Percentiles rank a stretch among this genome's conserved stretches.
Conservation (phyloP, 2,797 vertebrate genomes). For the Babyrousa celebensis region DNA sequence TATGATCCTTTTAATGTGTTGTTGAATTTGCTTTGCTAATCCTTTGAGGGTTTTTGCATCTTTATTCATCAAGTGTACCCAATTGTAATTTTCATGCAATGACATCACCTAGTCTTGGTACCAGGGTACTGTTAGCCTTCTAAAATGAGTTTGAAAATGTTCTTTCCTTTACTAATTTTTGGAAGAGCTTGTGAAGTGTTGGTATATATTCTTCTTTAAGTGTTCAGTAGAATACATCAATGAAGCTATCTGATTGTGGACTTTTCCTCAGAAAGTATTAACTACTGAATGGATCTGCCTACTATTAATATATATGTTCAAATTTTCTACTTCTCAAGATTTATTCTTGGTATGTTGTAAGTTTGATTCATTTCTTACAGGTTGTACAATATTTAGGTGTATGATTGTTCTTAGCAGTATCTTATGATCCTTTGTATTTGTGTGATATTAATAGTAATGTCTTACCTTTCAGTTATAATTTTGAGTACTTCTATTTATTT, state of each 20-base stretch:
- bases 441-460: neutral
- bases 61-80: neutral
- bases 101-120: neutral
- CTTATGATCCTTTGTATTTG: neutral
- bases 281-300: neutral
- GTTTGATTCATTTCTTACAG: neutral
- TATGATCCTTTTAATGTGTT: neutral
- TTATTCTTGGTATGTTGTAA: neutral
- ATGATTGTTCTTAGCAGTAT: neutral
- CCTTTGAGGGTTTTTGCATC: neutral
- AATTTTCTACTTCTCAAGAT: neutral
- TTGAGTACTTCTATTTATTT: neutral
- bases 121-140: neutral
- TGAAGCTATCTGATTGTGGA: neutral
- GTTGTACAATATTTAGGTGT: neutral
- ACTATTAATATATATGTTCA: neutral
- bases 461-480: neutral
- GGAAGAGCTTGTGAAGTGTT: neutral
- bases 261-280: neutral
- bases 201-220: neutral
- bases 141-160: neutral
- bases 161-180: neutral
- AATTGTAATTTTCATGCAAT: neutral
- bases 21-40: neutral
- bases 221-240: neutral